phyloP scores from a whole-genome alignment of 2,888 invertebrate genomes.

The Metallyticus violacea region DNA sequence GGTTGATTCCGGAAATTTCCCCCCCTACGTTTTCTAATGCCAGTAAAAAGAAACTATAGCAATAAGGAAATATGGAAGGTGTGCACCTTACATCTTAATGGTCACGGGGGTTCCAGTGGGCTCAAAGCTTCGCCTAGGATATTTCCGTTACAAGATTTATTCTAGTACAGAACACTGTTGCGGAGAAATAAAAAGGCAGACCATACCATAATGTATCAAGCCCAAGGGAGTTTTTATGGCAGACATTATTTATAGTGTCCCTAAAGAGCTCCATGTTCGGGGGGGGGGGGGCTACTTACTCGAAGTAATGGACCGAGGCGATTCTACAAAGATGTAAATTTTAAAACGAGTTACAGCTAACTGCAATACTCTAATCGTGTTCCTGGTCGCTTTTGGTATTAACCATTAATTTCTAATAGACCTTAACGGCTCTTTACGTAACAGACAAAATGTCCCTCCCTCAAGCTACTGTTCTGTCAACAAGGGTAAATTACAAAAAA shows the following conservation, averaged over 20 bases:
- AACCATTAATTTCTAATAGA: background rate
- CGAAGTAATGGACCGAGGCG: background rate
- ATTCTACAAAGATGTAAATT: background rate
- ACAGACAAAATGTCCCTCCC: no score
- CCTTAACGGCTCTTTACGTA: background rate
- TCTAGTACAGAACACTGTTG: background rate
- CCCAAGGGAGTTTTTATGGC: background rate
- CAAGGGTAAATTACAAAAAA: no score
- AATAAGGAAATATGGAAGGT: no score
- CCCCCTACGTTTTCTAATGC: no score
- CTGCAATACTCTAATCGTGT: background rate
- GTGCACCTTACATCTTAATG: no score
- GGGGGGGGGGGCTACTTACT: background rate
- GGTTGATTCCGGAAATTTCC: no score
- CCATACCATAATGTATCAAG: background rate
- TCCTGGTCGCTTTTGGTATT: background rate
- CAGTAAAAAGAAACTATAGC: no score
- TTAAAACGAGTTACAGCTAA: no score
- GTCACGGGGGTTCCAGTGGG: no score
- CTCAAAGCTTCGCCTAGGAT: background rate
- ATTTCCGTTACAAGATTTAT: background rate
- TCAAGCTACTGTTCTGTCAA: no score
- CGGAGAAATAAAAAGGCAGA: background rate
- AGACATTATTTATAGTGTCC: background rate
- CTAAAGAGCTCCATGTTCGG: background rate